phyloP scores from a whole-genome alignment of 2,888 invertebrate species.

The Villa cingulata region DNA sequence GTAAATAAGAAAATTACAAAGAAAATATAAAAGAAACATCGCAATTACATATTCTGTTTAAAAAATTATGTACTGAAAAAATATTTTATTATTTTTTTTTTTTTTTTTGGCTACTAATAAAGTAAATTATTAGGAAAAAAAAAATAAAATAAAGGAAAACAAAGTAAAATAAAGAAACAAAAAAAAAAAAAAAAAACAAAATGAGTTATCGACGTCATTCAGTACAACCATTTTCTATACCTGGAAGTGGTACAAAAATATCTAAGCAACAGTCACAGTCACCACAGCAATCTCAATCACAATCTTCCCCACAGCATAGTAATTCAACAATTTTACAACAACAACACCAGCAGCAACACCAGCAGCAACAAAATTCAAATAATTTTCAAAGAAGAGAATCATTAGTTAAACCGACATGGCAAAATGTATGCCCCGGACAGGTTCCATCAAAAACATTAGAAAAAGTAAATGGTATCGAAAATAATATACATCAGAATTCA shows the following conservation, averaged over 20 bases:
- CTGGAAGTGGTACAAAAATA: neutral
- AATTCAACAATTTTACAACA: no score
- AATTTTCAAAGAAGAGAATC: constrained; percentile 28
- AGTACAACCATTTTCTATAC: constrained; percentile 15
- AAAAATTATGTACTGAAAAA: no score
- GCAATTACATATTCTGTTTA: no score
- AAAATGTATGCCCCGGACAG: constrained; percentile 34
- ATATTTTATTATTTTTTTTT: no score
- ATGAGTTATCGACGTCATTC: constrained; percentile 18
- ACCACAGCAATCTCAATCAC: neutral
- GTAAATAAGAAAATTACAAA: no score
- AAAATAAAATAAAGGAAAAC: neutral
- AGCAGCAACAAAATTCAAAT: constrained; percentile 1
- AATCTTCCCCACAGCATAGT: no score
- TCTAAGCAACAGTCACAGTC: neutral
- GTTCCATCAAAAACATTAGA: constrained; percentile 30
- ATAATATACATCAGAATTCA: constrained; percentile 8
- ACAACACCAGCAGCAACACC: constrained; percentile 4
- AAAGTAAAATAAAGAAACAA: neutral
- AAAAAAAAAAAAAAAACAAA: neutral
- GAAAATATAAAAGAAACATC: no score
- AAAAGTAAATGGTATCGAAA: constrained; percentile 29
- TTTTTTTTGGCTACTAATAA: neutral
- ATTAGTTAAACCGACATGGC: constrained; percentile 36
- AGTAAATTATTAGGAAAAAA: neutral